Evolutionary conservation across 2,888 invertebrate species (phyloP), one percentile per base, ranked within the genome.

Genomic region (Deilephila elpenor): DNA sequence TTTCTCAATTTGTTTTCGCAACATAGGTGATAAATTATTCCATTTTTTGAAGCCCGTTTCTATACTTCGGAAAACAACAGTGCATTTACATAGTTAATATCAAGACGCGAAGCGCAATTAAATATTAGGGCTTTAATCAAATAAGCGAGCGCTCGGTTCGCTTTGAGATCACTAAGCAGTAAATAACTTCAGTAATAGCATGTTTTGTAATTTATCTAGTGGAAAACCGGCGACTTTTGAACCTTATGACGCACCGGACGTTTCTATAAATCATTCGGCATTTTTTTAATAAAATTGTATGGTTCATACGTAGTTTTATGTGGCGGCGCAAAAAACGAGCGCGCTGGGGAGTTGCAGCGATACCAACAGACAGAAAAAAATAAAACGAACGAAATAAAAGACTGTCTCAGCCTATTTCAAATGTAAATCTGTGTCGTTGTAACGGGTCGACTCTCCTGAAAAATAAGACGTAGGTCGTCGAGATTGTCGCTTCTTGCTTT

Each of bases 381-480:
- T 85, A 89, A 88, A 88, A 86, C 80, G 76, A 83, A 79, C 81
- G 80, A 88, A 90, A 92, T 89, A 91, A 90, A 91, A 89, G 86
- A 88, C 87, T 85, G 84, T 85, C 86, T 88, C 87, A 84, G 89
- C 89, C 89, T 89, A 90, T 90, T 92, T 90, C 88, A 89, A 92
- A 93, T 92, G 92, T 92, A 93, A 93, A 93, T 93, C 91, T 91
- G 86, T 86, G 88, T 84, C 89, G 88, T 86, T 89, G 91, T 92
- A 91, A 90, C 89, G 90, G 89, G 89, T 86, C 88, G 87, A 81
- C 85, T 89, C 86, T 86, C 82, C 85, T 86, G 88, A 89, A 90
- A 89, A 91, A 92, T 91, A 91, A 92, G 92, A 89, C 89, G 87
- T 87, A 89, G 89, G 88, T 90, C 89, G 88, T 80, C 81, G 86